Evolutionary conservation across 2,113 vertebrate genomes (phyloP).

Genomic region (Columba janthina): DNA sequence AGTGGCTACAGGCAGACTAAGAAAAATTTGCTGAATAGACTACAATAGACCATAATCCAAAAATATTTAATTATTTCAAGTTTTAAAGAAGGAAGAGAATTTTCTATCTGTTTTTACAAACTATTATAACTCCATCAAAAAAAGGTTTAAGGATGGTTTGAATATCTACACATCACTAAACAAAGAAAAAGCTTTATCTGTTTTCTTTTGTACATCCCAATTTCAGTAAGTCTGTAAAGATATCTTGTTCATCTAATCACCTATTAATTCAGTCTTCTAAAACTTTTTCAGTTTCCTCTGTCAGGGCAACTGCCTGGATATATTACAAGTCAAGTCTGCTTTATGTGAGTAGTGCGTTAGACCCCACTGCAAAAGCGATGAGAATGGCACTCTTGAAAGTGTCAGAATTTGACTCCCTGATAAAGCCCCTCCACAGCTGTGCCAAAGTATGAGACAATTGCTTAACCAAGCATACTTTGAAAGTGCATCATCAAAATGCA

Average conservation of each 20-base stretch:
- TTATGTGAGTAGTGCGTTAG: background rate
- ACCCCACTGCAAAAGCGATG: background rate
- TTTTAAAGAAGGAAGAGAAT: background rate
- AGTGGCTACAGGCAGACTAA: background rate
- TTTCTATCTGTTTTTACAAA: background rate
- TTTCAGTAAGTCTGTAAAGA: background rate
- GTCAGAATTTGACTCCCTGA: background rate
- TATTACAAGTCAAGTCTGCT: background rate
- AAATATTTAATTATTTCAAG: background rate
- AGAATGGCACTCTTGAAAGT: background rate
- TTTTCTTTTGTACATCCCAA: background rate
- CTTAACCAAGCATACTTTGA: slow-evolving; percentile 24
- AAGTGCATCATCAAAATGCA: slow-evolving; percentile 32
- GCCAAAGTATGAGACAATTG: slow-evolving; percentile 12
- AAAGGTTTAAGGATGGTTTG: background rate
- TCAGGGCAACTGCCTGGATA: background rate
- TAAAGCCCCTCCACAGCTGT: background rate
- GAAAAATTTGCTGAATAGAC: background rate
- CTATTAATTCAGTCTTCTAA: background rate
- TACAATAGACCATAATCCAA: background rate
- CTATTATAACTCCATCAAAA: background rate
- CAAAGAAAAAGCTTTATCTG: background rate
- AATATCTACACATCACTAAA: background rate
- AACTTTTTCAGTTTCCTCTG: background rate
- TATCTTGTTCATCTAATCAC: background rate